Base-by-base conservation (phyloP, 2,888 invertebrate genomes). In the Exocentrus adspersus region DNA sequence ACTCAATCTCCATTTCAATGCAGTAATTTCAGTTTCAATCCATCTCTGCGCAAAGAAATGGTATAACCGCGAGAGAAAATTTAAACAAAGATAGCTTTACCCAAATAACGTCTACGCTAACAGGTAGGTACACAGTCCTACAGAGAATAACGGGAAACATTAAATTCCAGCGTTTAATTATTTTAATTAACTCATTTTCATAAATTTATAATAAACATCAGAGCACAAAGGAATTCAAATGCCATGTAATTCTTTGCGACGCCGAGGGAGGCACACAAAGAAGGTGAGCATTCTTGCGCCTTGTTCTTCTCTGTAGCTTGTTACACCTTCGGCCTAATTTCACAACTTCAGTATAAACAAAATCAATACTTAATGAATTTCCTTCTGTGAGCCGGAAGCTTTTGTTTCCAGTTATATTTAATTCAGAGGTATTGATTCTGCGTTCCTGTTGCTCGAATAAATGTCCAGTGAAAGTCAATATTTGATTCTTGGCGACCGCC, bases 301-400 rank as follows among this genome's bases (percentile, higher is more conserved):
- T 67, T 64, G 64, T 65, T 60, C 53, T 60, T 65, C 60, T 60
- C 60, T 65, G 61, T 59, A 43, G 59, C 56, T 64, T 62, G 53
- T 64, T 64, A 62, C 59, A 58, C 45, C 58, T 54, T 53, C 51
- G 61, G 58, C 63, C 63, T 61, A 63, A 67, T 67, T 67, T 67
- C 21, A 43, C 46, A 46, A 54, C 43, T 43, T 21, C 16, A 20
- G 42, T 46, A 32, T 57, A 57, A 57, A 57, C 46, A 46, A 46
- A 46, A 57, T 57, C 57, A 57, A 57, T 57, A 57, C 14, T 21
- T 19, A 20, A 30, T n/a, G n/a, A n/a, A n/a, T n/a, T 37, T 32
- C 37, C 32, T 57, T 57, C 43, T 54, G 24, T 28, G 54, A 16
- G 28, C 19, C 19, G 6, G 21, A 16, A 17, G 30, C 32, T 51